Base-by-base conservation (phyloP, 2,888 invertebrate species). In the Allygus modestus region DNA sequence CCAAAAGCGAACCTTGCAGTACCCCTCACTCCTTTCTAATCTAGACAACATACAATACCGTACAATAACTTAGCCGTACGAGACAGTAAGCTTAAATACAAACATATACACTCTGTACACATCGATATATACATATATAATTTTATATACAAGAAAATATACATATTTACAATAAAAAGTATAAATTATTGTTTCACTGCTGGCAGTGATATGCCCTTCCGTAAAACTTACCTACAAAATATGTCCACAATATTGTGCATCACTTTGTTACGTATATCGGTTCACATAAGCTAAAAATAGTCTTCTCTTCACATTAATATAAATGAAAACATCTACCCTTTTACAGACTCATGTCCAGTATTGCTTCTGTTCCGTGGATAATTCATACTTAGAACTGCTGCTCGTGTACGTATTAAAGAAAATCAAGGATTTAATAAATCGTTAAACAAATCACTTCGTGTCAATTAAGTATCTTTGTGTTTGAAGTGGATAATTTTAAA, bases 11-110 rank as follows among this genome's bases (percentile, higher is more conserved):
- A 58, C 28, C 79, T 33, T 58, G 79, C 7, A 20, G 51, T 20
- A 58, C 33, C 12, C 79, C 79, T 5, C 26, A 23, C 54, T 65
- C 65, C 17, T 1, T 58, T 79, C 79, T 79, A 79, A 5, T 79
- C 58, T 58, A 54, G 31, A 77, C 77, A 33, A 79, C 79, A 79
- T 79, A 79, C 58, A 79, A n/a, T 79, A 77, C 75, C 43, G n/a
- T 77, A 79, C 58, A 58, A 58, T 77, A 58, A 79, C 58, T 58
- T 58, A 75, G 43, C 73, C 73, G 26, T 73, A 83, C 83, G 73
- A 12, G 82, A 82, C 83, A 83, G 31, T 75, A 83, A 83, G 83
- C 83, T 58, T 83, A 83, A 58, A 83, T 83, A 83, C 83, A 83
- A 37, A 83, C 58, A 83, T 83, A 54, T 73, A 83, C 83, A 75